phyloP scores from a whole-genome alignment of 2,113 vertebrate species.

The Bos indicus region DNA sequence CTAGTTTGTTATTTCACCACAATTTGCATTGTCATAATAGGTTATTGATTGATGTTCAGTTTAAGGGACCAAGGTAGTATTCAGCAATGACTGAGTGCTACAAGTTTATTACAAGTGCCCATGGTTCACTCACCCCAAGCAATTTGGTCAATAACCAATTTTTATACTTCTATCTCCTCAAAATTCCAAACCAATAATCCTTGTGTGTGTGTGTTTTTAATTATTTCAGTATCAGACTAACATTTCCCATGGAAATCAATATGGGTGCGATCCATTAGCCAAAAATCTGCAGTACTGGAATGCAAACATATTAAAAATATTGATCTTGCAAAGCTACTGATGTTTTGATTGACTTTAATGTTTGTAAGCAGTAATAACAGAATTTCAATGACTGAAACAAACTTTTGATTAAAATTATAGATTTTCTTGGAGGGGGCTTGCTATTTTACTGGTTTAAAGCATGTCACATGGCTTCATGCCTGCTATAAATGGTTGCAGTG shows the following conservation, averaged over 20 bases:
- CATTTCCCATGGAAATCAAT: slow-evolving; percentile 97
- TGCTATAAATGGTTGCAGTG: slow-evolving; percentile 72
- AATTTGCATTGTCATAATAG: slow-evolving; percentile 99
- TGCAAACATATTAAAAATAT: slow-evolving; percentile 91
- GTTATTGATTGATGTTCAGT: slow-evolving; percentile 95
- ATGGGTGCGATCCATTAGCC: slow-evolving; percentile 92
- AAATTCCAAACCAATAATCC: slow-evolving; percentile 89
- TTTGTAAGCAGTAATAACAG: slow-evolving; percentile 88
- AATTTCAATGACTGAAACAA: slow-evolving; percentile 87
- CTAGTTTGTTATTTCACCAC: slow-evolving; percentile 87
- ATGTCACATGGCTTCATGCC: slow-evolving; percentile 72
- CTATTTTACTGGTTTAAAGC: slow-evolving; percentile 82
- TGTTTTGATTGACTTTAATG: slow-evolving; percentile 87
- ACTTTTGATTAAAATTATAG: slow-evolving; percentile 91
- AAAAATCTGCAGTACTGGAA: slow-evolving; percentile 89
- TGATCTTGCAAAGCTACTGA: slow-evolving; percentile 84
- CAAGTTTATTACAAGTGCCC: slow-evolving; percentile 94
- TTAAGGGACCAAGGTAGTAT: slow-evolving; percentile 89
- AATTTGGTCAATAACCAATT: slow-evolving; percentile 97
- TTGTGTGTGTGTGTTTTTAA: slow-evolving; percentile 70
- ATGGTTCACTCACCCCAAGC: slow-evolving; percentile 93
- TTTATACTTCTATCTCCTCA: slow-evolving; percentile 91
- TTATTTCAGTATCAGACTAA: slow-evolving; percentile 93
- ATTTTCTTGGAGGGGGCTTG: slow-evolving; percentile 81
- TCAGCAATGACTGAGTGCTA: slow-evolving; percentile 90